Evolutionary conservation across 2,797 vertebrate species (phyloP).

Genomic region (Pangasius mekongensis): DNA sequence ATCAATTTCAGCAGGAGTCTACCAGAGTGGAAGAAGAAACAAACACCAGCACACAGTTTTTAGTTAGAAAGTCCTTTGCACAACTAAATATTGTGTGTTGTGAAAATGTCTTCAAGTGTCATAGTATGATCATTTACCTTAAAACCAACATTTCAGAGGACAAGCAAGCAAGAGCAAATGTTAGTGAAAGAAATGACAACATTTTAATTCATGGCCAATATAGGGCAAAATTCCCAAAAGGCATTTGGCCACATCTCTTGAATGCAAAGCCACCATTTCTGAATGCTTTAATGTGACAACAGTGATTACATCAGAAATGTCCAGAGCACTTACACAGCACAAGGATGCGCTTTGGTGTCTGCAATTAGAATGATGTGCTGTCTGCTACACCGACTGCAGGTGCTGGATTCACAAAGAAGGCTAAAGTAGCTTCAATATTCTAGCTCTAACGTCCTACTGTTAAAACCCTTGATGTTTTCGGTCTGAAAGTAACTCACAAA

Average conservation of each 20-base stretch:
- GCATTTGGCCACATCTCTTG: background rate
- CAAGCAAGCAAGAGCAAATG: background rate
- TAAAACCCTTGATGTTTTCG: background rate
- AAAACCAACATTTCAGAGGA: background rate
- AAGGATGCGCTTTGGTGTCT: conserved; percentile 1
- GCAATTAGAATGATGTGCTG: conserved; percentile 22
- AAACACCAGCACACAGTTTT: background rate
- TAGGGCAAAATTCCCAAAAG: conserved; percentile 1
- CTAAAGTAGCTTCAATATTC: background rate
- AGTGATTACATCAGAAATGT: conserved; percentile 26
- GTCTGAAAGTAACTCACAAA: conserved; percentile 3
- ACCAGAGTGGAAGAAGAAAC: background rate
- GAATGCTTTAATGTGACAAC: conserved; percentile 35
- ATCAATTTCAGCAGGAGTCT: background rate
- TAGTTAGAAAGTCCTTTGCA: background rate
- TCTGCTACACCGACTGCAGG: background rate
- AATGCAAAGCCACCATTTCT: background rate
- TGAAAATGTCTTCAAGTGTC: background rate
- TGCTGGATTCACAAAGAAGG: background rate
- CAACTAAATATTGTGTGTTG: background rate
- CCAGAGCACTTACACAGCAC: conserved; percentile 2
- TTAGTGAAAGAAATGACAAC: background rate
- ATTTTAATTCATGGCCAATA: background rate
- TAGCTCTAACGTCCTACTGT: background rate
- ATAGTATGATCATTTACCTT: background rate